Conservation (phyloP, 2,797 vertebrate species). For the Tokudaia tokunoshimensis region DNA sequence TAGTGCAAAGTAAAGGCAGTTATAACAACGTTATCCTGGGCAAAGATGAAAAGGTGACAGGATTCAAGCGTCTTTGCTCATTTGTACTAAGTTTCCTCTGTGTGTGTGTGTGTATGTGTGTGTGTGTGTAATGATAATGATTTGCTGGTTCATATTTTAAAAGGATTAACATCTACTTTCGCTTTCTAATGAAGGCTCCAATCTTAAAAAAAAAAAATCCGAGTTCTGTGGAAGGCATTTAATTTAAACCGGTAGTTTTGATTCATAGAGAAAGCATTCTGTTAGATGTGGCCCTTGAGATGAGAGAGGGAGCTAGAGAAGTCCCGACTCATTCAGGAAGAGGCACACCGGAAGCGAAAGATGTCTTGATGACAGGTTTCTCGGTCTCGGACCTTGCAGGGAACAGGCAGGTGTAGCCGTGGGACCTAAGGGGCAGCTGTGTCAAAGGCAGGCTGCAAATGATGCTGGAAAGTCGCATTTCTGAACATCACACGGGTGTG, state of each 20-base stretch:
- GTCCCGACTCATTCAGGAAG: slow-evolving; percentile 66
- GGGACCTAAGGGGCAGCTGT: neutral
- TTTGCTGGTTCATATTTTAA: slow-evolving; percentile 27
- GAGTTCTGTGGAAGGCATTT: neutral
- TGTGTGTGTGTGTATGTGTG: neutral
- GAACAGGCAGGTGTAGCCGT: neutral
- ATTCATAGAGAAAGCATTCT: slow-evolving; percentile 60
- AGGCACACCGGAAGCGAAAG: slow-evolving; percentile 60
- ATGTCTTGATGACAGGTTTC: slow-evolving; percentile 21
- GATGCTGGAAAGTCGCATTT: neutral
- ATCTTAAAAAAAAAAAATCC: neutral
- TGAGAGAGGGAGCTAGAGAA: slow-evolving; percentile 29
- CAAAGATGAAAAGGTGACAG: slow-evolving; percentile 6
- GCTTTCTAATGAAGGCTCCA: slow-evolving; percentile 72
- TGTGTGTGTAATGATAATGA: neutral
- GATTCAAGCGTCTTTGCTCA: neutral
- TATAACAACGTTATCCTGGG: slow-evolving; percentile 53
- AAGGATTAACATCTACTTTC: slow-evolving; percentile 74
- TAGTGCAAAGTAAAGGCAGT: neutral
- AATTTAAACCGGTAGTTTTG: slow-evolving; percentile 8
- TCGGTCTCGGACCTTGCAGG: neutral
- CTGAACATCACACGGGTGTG: neutral
- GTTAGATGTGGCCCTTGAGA: slow-evolving; percentile 67
- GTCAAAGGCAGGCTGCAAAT: no score
- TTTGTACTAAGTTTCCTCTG: slow-evolving; percentile 1